Conservation (phyloP, 1,140 invertebrate genomes). For the Himalopsyche phryganea region DNA sequence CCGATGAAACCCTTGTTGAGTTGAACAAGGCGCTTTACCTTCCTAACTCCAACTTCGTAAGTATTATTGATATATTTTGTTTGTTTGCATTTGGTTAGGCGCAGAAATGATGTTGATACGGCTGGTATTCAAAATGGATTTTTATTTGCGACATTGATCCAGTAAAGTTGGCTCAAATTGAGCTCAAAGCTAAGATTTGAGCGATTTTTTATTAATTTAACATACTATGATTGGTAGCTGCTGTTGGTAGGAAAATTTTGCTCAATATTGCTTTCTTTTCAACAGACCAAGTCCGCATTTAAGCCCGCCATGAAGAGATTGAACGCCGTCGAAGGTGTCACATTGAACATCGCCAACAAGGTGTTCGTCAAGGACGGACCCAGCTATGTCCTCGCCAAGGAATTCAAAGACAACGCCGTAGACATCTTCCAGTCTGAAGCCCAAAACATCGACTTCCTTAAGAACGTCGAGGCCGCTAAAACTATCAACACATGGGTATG, state of each 20-base stretch:
- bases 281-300: constrained; percentile 21
- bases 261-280: neutral
- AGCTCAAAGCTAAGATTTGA: no score
- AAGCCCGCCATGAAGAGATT: constrained; percentile 22
- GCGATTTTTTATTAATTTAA: no score
- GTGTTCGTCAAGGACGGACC: constrained; percentile 25
- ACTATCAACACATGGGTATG: constrained; percentile 26
- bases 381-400: constrained; percentile 5
- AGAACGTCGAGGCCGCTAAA: constrained; percentile 1
- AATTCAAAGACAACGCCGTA: constrained; percentile 20
- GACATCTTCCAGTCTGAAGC: constrained; percentile 25
- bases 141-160: no score
- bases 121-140: no score
- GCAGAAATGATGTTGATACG: no score
- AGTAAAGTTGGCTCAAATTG: no score
- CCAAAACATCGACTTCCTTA: constrained; percentile 20
- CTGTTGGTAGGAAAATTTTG: no score
- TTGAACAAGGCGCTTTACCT: constrained; percentile 48
- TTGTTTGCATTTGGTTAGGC: no score
- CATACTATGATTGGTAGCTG: no score
- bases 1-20: constrained; percentile 51
- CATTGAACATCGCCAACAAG: constrained; percentile 26
- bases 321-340: constrained; percentile 24
- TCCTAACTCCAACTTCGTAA: constrained; percentile 37
- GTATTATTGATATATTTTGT: constrained; percentile 8